Evolutionary conservation across 2,888 invertebrate genomes (phyloP).

Genomic region (Deilephila porcellus): DNA sequence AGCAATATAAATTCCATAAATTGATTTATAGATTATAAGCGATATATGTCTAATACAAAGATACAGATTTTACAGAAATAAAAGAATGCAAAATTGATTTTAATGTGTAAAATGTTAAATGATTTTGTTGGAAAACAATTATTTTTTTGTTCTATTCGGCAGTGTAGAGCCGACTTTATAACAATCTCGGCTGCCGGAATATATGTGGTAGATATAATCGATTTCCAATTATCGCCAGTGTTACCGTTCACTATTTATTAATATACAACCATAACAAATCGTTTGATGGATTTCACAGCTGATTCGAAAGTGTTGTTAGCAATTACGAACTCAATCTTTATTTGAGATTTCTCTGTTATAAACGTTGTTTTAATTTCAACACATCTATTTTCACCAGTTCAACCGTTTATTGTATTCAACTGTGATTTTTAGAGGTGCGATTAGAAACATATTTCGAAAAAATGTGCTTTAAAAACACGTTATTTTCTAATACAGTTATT

Average conservation of each 20-base stretch:
- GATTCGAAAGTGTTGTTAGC: slow-evolving; percentile 55
- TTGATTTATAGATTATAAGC: too few relatives aligned
- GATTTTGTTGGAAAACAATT: too few relatives aligned
- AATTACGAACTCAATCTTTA: slow-evolving; percentile 44
- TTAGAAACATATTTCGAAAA: slow-evolving; percentile 12
- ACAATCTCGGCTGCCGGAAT: slow-evolving; percentile 17
- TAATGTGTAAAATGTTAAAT: too few relatives aligned
- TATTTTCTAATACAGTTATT: slow-evolving; percentile 16
- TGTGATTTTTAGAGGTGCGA: neutral
- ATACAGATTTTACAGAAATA: too few relatives aligned
- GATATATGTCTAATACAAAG: too few relatives aligned
- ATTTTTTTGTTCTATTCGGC: neutral
- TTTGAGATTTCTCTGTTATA: slow-evolving; percentile 52
- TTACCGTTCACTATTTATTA: slow-evolving; percentile 47
- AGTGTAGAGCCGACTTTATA: slow-evolving; percentile 6
- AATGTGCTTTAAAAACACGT: neutral
- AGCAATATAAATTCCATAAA: too few relatives aligned
- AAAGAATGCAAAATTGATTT: too few relatives aligned
- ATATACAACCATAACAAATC: slow-evolving; percentile 52
- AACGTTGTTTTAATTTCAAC: slow-evolving; percentile 28
- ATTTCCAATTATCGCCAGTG: slow-evolving; percentile 52
- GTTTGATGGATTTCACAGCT: slow-evolving; percentile 59
- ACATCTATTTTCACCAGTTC: slow-evolving; percentile 22
- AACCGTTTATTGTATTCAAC: neutral
- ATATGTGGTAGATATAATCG: slow-evolving; percentile 41